Percentiles rank a stretch among this genome's conserved stretches.
phyloP scores from a whole-genome alignment of 1,140 invertebrate species.

The Bombyx mori region ASM3026992v2 NC_085122.1:8907001-8907500 shows the following conservation, averaged over 20 bases:
- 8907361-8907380: no score
- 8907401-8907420: no score
- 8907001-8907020: no score
- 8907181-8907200: not conserved
- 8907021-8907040: no score
- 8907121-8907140: constrained; percentile 14
- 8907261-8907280: constrained; percentile 4
- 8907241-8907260: not conserved
- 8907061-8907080: no score
- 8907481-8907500: no score
- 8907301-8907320: not conserved
- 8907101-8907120: constrained; percentile 6
- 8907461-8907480: no score
- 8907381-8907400: no score
- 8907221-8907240: not conserved
- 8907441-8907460: no score
- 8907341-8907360: no score
- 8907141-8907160: constrained; percentile 10
- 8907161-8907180: constrained; percentile 5
- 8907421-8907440: no score
- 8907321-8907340: constrained; percentile 1
- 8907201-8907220: not conserved
- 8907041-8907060: no score
- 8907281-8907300: not conserved
- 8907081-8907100: not conserved